These are phyloP conservation scores for Sorex araneus DNA, from an alignment of 2,113 vertebrate genomes.

Conservation along the genomic window DNA sequence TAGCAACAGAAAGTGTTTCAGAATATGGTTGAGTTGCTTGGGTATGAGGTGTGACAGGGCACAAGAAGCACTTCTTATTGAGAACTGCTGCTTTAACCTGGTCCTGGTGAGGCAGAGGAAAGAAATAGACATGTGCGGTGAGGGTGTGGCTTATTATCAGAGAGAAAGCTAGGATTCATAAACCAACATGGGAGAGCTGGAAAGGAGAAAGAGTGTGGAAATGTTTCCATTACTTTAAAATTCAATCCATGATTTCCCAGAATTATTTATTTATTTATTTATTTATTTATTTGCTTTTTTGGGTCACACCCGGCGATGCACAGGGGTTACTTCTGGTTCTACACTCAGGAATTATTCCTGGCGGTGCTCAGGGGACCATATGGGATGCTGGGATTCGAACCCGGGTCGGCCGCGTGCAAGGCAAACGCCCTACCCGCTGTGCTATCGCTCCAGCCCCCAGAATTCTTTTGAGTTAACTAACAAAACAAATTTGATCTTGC, in stretches of 20 bases:
- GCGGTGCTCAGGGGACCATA: too few relatives aligned
- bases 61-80: background rate
- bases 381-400: too few relatives aligned
- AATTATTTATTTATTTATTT: too few relatives aligned
- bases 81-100: background rate
- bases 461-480: background rate
- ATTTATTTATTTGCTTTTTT: too few relatives aligned
- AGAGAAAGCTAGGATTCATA: background rate
- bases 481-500: constrained; percentile 30
- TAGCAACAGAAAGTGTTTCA: background rate
- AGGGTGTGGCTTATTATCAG: background rate
- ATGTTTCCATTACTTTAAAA: background rate
- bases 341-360: too few relatives aligned
- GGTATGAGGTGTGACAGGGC: background rate
- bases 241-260: background rate
- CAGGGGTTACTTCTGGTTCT: too few relatives aligned
- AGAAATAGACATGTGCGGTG: background rate
- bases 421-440: too few relatives aligned
- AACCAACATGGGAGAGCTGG: background rate
- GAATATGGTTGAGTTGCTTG: background rate
- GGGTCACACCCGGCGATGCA: too few relatives aligned
- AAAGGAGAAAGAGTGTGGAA: background rate
- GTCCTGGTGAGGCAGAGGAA: background rate
- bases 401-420: too few relatives aligned
- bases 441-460: too few relatives aligned